A percentile compares a stretch with the other conserved stretches of the same genome.
These are phyloP conservation scores for Netelia inedita DNA, from an alignment of 2,888 invertebrate genomes.

Conservation along the genomic window DNA sequence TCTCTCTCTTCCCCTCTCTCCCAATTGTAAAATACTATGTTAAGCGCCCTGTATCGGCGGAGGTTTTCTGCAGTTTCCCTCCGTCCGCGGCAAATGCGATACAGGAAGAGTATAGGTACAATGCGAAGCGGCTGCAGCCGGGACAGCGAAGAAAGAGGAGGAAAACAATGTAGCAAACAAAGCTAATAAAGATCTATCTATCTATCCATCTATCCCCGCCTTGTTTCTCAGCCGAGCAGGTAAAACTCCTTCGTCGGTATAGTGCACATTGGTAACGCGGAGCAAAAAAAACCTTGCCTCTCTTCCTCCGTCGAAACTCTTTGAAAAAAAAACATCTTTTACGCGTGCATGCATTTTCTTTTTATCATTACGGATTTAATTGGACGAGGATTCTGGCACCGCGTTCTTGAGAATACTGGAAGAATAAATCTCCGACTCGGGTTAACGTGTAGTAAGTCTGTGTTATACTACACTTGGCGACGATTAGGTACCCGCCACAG, in stretches of 20 bases:
- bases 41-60: no score
- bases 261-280: neutral
- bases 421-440: constrained; percentile 47
- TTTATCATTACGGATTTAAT: constrained; percentile 16
- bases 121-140: no score
- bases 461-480: constrained; percentile 41
- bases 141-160: no score
- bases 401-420: neutral
- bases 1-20: no score
- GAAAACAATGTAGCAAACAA: no score
- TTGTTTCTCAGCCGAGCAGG: neutral
- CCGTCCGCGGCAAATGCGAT: no score
- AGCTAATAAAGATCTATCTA: no score
- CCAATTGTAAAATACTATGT: no score
- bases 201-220: no score
- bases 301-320: neutral
- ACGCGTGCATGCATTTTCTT: neutral
- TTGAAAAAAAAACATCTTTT: neutral
- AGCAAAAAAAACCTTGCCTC: neutral
- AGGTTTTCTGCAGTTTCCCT: no score
- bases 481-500: constrained; percentile 12
- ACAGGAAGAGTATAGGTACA: no score
- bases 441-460: constrained; percentile 10
- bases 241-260: constrained; percentile 9
- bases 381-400: constrained; percentile 15